These are phyloP conservation scores for Argopecten irradians DNA, from an alignment of 1,140 invertebrate species.

Conservation along the genomic window DNA sequence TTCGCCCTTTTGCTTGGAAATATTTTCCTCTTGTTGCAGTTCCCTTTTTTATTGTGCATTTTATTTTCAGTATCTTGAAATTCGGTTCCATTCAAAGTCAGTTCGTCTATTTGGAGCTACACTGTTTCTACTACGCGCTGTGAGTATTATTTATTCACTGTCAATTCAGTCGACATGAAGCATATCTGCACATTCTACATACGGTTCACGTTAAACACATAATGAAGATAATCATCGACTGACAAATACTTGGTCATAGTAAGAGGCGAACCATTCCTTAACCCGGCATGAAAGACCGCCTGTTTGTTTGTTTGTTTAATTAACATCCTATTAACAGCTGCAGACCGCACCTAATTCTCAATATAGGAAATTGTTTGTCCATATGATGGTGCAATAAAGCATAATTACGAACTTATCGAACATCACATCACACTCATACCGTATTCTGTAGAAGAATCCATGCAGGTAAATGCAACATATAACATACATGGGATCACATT, in stretches of 20 bases:
- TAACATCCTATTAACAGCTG: no score
- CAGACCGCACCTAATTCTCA: no score
- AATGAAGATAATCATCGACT: background rate
- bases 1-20: background rate
- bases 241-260: background rate
- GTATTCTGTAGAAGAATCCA: no score
- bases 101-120: slow-evolving; percentile 59
- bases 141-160: slow-evolving; percentile 32
- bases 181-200: background rate
- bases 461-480: no score
- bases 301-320: no score
- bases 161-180: background rate
- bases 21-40: background rate
- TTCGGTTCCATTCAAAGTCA: slow-evolving; percentile 60
- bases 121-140: slow-evolving; percentile 56
- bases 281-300: no score
- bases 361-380: no score
- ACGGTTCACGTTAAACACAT: background rate
- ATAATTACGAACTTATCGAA: no score
- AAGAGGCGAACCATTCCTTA: background rate
- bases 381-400: no score
- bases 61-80: slow-evolving; percentile 67
- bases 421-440: no score
- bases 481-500: no score
- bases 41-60: slow-evolving; percentile 77